Evolutionary conservation across 2,113 vertebrate genomes (phyloP), one percentile per base, ranked within the genome.

Genomic region (Takifugu bimaculatus): DNA sequence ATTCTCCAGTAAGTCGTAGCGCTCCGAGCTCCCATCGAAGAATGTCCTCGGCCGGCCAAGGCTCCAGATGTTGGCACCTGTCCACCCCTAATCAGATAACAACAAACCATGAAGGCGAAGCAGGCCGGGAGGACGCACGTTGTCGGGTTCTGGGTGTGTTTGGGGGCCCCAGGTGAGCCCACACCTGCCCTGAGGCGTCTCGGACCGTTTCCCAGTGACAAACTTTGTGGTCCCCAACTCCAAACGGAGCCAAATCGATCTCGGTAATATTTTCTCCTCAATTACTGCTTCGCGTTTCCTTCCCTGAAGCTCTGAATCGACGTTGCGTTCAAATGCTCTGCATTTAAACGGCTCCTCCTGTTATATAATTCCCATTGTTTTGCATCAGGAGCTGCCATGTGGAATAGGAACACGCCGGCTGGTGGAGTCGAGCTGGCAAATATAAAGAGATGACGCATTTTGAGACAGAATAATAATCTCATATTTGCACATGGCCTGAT

Each of bases 401-500:
- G 29, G 42, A 42, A 63, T 54, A 74, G 63, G 68, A 53, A 74
- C 44, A 60, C 29, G 55, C 15, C 35, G 11, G 11, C 11, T 29
- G 26, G 29, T 49, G 53, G 29, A 65, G 65, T 47, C 35, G 56
- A 39, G 32, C 61, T 26, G 50, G 79, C 68, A 81, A 69, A 68
- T 57, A 35, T 55, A 60, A 80, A 72, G 47, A 42, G 72, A 88
- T 87, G 81, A 86, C 52, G 81, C 75, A 83, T 39, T 72, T 74
- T 80, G 64, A 68, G 60, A 25, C 84, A 84, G 74, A 81, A 84
- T 77, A 85, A 83, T 85, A 88, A 76, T 83, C 72, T 76, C 50
- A 57, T 79, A 81, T 85, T 86, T 87, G 74, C 84, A 83, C 81
- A 81, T 74, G 88, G 80, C 69, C 80, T 47, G 59, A 70, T 80